phyloP scores from a whole-genome alignment of 1,140 invertebrate species.

The Drosophila lini region DNA sequence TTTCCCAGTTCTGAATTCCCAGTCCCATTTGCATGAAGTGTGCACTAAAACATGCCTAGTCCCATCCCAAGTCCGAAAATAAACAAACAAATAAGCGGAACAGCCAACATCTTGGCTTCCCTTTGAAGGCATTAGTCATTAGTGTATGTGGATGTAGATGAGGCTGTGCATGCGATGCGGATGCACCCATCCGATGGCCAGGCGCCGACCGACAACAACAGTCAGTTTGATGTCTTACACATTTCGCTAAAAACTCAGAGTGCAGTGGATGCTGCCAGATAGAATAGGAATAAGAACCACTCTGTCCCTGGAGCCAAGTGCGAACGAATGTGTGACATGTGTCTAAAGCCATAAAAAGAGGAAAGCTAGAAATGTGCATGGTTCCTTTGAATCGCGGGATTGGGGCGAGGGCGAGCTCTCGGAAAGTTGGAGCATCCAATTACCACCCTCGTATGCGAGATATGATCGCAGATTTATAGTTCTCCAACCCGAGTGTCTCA shows the following conservation, averaged over 20 bases:
- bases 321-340: slow-evolving; percentile 64
- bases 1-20: slow-evolving; percentile 14
- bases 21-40: slow-evolving; percentile 68
- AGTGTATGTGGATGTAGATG: slow-evolving; percentile 39
- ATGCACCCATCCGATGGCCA: slow-evolving; percentile 11
- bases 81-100: slow-evolving; percentile 69
- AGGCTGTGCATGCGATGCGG: slow-evolving; percentile 25
- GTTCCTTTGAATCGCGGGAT: slow-evolving; percentile 16
- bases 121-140: slow-evolving; percentile 75
- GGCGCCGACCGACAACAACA: slow-evolving; percentile 32
- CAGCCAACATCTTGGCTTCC: slow-evolving; percentile 55
- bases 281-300: slow-evolving; percentile 2
- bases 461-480: slow-evolving; percentile 6
- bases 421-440: slow-evolving; percentile 24
- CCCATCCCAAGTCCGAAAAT: slow-evolving; percentile 58
- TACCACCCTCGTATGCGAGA: slow-evolving; percentile 8
- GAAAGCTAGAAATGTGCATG: neutral
- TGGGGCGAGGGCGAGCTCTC: neutral
- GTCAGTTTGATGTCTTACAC: slow-evolving; percentile 44
- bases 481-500: neutral
- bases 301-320: slow-evolving; percentile 47
- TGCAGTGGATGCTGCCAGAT: slow-evolving; percentile 17
- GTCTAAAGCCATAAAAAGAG: slow-evolving; percentile 38
- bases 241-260: slow-evolving; percentile 48
- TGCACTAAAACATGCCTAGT: slow-evolving; percentile 39